Conservation (phyloP, 2,797 vertebrate species). For the Chloroceryle amazona region DNA sequence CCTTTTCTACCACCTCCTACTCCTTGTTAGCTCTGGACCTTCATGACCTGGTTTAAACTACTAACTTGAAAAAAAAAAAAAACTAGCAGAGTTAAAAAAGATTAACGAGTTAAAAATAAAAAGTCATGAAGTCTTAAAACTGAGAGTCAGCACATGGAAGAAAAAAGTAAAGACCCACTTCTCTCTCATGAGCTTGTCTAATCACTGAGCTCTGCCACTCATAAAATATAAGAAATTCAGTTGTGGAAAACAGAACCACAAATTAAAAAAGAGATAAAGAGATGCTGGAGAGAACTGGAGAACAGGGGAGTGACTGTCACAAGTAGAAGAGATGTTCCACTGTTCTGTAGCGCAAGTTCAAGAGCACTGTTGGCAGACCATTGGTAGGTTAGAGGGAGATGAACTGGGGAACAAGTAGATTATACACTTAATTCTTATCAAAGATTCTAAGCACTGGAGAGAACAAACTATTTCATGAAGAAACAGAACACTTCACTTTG, state of each 20-base stretch:
- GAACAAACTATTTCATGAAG: slow-evolving; percentile 45
- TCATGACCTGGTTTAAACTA: not conserved
- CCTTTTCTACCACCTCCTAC: not conserved
- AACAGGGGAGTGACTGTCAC: not conserved
- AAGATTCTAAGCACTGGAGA: not conserved
- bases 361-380: not conserved
- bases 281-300: not conserved
- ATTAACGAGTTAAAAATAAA: not conserved
- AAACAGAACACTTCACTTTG: slow-evolving; percentile 37
- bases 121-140: not conserved
- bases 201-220: not conserved
- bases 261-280: not conserved
- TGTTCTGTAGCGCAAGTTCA: fast-evolving
- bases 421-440: slow-evolving; percentile 35
- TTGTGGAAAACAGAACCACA: not conserved
- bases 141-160: not conserved
- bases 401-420: not conserved
- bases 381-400: not conserved
- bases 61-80: not conserved
- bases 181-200: not conserved
- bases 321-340: not conserved
- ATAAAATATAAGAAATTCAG: not conserved
- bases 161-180: not conserved
- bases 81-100: not conserved
- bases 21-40: not conserved